Evolutionary conservation across 1,140 invertebrate genomes (phyloP).

Genomic region (Heliconius congener): DNA sequence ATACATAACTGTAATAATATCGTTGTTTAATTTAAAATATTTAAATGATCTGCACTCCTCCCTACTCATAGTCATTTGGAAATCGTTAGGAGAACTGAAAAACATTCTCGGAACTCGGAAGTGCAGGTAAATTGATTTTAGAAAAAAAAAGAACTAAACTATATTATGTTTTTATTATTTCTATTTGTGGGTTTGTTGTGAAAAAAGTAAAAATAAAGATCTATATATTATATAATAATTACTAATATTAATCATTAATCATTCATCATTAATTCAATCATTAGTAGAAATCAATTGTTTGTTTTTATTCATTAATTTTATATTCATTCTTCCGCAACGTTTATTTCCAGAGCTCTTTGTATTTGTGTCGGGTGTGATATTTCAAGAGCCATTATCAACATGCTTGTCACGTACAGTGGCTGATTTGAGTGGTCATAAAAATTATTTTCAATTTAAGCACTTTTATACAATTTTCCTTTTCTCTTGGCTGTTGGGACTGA

Average conservation of each 20-base stretch:
- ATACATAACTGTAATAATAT: neutral
- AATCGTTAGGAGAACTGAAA: neutral
- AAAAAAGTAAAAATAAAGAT: no score
- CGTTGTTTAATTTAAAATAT: neutral
- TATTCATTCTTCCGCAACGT: constrained; percentile 10
- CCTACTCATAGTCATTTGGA: neutral
- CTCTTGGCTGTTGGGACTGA: constrained; percentile 12
- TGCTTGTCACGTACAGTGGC: constrained; percentile 41
- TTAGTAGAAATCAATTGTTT: neutral
- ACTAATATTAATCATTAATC: neutral
- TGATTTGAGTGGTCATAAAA: constrained; percentile 47
- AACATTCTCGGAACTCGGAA: neutral
- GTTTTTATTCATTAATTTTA: constrained; percentile 2
- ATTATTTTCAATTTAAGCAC: constrained; percentile 38
- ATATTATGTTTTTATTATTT: no score
- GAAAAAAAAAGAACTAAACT: no score
- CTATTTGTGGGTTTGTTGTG: no score
- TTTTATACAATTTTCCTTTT: constrained; percentile 33
- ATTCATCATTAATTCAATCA: neutral
- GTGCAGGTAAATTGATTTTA: neutral
- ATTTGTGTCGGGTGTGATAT: constrained; percentile 33
- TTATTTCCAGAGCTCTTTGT: constrained; percentile 14
- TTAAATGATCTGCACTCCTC: neutral
- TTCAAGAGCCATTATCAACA: constrained; percentile 42
- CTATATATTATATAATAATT: neutral